Percentiles rank a stretch among this genome's conserved stretches.
Conservation (phyloP, 2,113 vertebrate genomes). For the Actenoides lindsayi region DNA sequence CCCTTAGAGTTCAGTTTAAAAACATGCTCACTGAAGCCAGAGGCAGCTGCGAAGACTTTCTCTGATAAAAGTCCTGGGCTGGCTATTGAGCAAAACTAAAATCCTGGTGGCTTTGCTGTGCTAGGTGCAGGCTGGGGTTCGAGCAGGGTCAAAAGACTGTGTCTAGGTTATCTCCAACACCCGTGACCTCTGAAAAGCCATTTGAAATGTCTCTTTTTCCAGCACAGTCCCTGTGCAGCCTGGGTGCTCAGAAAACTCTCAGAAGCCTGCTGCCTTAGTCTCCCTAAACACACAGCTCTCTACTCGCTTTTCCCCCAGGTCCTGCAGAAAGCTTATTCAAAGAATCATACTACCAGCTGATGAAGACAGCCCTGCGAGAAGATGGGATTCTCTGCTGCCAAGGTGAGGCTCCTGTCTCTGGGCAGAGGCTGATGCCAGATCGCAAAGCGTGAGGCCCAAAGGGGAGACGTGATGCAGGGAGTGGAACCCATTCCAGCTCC, state of each 20-base stretch:
- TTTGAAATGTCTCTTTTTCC: not conserved
- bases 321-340: constrained; percentile 98
- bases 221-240: not conserved
- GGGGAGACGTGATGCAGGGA: not conserved
- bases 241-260: not conserved
- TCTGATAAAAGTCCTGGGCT: not conserved
- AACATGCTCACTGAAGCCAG: not conserved
- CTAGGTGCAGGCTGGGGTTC: not conserved
- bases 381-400: constrained; percentile 97
- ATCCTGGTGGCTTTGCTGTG: not conserved
- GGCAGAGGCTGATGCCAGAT: not conserved
- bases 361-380: constrained; percentile 92
- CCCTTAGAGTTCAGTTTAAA: not conserved
- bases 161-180: not conserved
- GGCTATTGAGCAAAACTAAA: not conserved
- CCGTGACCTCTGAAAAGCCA: not conserved
- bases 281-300: not conserved
- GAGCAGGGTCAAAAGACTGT: not conserved
- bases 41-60: not conserved
- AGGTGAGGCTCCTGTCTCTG: constrained; percentile 75
- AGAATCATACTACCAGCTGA: constrained; percentile 96
- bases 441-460: not conserved
- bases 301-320: constrained; percentile 62
- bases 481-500: not conserved
- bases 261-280: not conserved